A percentile compares a stretch with the other conserved stretches of the same genome.
Evolutionary conservation across 2,888 invertebrate species (phyloP).

Genomic region (Drosophila koepferae): DNA sequence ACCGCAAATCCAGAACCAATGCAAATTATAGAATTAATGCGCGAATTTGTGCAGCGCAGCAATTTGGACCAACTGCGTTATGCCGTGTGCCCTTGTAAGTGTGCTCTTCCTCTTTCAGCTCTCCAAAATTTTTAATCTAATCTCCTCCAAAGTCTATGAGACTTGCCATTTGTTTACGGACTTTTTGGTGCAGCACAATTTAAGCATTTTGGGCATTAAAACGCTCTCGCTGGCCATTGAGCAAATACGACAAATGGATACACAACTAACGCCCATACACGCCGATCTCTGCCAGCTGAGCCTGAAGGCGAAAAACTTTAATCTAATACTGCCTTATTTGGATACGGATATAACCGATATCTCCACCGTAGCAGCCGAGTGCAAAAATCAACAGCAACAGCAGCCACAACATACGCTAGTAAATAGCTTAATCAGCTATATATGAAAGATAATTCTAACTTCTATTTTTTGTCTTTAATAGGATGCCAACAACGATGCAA

Average conservation of each 20-base stretch:
- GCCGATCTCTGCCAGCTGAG: constrained; percentile 97
- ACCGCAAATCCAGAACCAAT: constrained; percentile 79
- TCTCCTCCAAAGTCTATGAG: constrained; percentile 91
- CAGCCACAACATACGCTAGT: constrained; percentile 70
- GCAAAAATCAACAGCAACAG: constrained; percentile 69
- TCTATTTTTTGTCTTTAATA: constrained; percentile 67
- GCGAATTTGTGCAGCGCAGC: constrained; percentile 94
- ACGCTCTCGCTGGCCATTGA: constrained; percentile 93
- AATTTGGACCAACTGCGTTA: constrained; percentile 96
- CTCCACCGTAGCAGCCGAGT: constrained; percentile 87
- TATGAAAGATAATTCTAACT: background rate
- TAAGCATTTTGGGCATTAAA: constrained; percentile 92
- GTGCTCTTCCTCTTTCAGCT: background rate
- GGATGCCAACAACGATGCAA: constrained; percentile 88
- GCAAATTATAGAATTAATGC: constrained; percentile 89
- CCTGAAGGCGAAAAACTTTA: constrained; percentile 95
- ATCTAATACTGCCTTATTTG: constrained; percentile 94
- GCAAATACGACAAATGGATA: constrained; percentile 94
- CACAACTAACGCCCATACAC: constrained; percentile 97
- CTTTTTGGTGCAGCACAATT: constrained; percentile 91
- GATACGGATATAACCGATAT: constrained; percentile 97
- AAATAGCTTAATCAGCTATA: background rate
- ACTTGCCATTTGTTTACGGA: constrained; percentile 94
- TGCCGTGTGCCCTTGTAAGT: constrained; percentile 88
- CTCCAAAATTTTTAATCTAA: background rate